phyloP scores from a whole-genome alignment of 2,113 vertebrate species.

The Amphiprion ocellaris region DNA sequence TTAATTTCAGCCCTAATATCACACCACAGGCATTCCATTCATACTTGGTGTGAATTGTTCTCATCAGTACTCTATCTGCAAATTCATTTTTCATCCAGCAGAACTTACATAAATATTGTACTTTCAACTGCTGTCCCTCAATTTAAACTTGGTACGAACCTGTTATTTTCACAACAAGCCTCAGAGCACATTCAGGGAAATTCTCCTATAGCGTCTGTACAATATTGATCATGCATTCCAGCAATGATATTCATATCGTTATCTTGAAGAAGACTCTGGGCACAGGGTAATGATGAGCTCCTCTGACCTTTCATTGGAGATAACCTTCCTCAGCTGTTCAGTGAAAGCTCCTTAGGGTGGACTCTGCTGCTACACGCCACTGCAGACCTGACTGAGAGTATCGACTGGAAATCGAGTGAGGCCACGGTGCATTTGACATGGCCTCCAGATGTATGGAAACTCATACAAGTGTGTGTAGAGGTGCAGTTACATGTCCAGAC shows the following conservation, averaged over 20 bases:
- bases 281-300: conserved; percentile 62
- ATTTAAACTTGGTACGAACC: not conserved
- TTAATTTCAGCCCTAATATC: too few relatives aligned
- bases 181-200: not conserved
- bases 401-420: conserved; percentile 52
- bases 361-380: conserved; percentile 33
- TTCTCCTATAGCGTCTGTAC: not conserved
- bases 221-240: conserved; percentile 42
- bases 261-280: conserved; percentile 47
- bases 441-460: conserved; percentile 22
- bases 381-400: conserved; percentile 36
- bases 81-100: not conserved
- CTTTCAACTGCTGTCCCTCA: not conserved
- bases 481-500: not conserved
- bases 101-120: too few relatives aligned
- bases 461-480: not conserved
- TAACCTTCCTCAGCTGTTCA: conserved; percentile 51
- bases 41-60: not conserved
- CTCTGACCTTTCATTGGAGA: conserved; percentile 64
- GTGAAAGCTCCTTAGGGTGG: conserved; percentile 47
- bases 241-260: conserved; percentile 55
- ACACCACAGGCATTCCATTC: not conserved
- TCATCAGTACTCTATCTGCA: not conserved
- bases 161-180: not conserved
- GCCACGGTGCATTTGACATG: not conserved